Evolutionary conservation across 2,113 vertebrate species (phyloP).

Genomic region (Syngnathoides biaculeatus): DNA sequence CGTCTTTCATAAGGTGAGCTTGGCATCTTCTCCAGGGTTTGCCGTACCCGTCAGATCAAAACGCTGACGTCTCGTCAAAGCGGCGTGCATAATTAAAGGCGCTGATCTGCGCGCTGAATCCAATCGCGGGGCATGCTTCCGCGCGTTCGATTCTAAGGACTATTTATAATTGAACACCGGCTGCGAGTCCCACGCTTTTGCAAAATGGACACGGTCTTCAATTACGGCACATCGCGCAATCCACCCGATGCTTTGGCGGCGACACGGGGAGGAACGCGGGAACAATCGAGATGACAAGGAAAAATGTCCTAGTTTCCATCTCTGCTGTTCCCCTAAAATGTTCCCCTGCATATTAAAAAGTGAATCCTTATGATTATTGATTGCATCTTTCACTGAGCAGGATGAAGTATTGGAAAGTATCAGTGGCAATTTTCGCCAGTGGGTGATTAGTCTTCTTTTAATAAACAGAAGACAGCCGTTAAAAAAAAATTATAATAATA

Average conservation of each 20-base stretch:
- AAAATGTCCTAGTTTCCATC: neutral
- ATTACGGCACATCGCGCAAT: slow-evolving; percentile 34
- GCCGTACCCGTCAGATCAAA: neutral
- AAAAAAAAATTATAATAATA: neutral
- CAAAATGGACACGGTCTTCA: slow-evolving; percentile 48
- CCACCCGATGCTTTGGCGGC: slow-evolving; percentile 7
- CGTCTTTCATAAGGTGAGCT: slow-evolving; percentile 26
- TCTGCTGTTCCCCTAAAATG: neutral
- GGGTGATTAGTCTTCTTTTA: slow-evolving; percentile 1
- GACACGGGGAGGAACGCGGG: slow-evolving; percentile 51
- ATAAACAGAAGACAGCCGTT: neutral
- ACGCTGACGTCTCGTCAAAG: slow-evolving; percentile 37
- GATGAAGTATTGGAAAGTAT: neutral
- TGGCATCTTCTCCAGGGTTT: neutral
- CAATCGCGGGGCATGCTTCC: slow-evolving; percentile 5
- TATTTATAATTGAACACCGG: slow-evolving; percentile 57
- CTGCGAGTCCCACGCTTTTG: slow-evolving; percentile 40
- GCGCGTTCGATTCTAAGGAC: slow-evolving; percentile 40
- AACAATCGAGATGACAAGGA: slow-evolving; percentile 27
- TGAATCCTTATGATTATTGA: neutral
- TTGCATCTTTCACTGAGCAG: neutral
- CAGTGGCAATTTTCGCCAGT: neutral
- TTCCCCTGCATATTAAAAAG: neutral
- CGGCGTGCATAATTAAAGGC: slow-evolving; percentile 55
- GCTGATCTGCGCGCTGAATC: slow-evolving; percentile 51